Base-by-base conservation (phyloP, 2,888 invertebrate species). In the Nemoura dubitans region DNA sequence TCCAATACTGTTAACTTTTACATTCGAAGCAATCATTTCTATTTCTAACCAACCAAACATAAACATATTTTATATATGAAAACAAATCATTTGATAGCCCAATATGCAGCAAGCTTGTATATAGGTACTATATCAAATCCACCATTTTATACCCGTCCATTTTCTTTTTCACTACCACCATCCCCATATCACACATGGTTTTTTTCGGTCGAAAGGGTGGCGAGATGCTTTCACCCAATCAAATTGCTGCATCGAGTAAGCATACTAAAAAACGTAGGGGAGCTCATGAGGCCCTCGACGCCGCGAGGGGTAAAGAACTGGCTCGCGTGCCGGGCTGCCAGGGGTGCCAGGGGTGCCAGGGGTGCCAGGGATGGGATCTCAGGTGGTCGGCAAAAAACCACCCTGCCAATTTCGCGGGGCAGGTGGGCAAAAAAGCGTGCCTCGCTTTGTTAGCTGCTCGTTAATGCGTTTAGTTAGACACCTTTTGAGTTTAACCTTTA, bases 361-460 rank as follows among this genome's bases (percentile, higher is more conserved):
- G n/a, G n/a, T n/a, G n/a, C n/a, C n/a, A n/a, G n/a, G n/a, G n/a
- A n/a, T n/a, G n/a, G n/a, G n/a, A n/a, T 59, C 59, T 16, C 59
- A 59, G 59, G 59, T 59, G 59, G 59, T 21, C 59, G 59, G 59
- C 16, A 59, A 59, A 59, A 59, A 59, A 36, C 3, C 59, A 59
- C 16, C 10, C 59, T 1, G 21, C 59, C 59, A 59, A 59, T 59
- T 59, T 21, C 21, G 59, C 16, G 59, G 59, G 59, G 21, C 59
- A 59, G 59, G 59, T 59, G 59, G 59, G 59, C 59, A 59, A 59
- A 59, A 59, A 59, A 59, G 59, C 59, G 59, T 59, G 36, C 16
- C 14, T 1, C 59, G 6, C 59, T 59, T 59, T 21, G 21, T 59
- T 16, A 59, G 59, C 36, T 36, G 36, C 10, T 36, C 3, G 36